Evolutionary conservation across 2,888 invertebrate species (phyloP).

Genomic region (Mythimna ferrago): DNA sequence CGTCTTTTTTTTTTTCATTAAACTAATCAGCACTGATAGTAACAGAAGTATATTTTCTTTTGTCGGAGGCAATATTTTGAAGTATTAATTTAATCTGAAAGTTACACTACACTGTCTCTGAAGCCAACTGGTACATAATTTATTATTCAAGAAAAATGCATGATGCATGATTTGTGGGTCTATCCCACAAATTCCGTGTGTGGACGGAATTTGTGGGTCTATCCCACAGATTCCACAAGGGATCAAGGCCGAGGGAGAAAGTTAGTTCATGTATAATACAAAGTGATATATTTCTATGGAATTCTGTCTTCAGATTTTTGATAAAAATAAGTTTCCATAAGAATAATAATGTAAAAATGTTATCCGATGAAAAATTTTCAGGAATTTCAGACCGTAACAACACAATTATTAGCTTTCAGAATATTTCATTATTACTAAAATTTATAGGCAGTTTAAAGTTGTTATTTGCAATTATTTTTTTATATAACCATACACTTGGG

Average conservation of each 20-base stretch:
- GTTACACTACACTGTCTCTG: neutral
- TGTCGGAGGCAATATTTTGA: too few species aligned
- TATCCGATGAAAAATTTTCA: slow-evolving; percentile 4
- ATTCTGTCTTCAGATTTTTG: neutral
- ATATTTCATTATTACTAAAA: slow-evolving; percentile 67
- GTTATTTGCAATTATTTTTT: slow-evolving; percentile 11
- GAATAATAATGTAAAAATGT: neutral
- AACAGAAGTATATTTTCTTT: too few species aligned
- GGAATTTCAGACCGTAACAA: slow-evolving; percentile 26
- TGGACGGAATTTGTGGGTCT: too few species aligned
- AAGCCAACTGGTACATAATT: neutral
- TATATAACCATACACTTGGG: slow-evolving; percentile 3
- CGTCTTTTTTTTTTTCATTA: too few species aligned
- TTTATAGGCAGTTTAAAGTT: slow-evolving; percentile 60
- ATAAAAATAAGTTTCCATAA: neutral
- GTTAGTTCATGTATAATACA: neutral
- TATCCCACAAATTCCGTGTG: too few species aligned
- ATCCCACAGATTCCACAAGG: too few species aligned
- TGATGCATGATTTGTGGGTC: too few species aligned
- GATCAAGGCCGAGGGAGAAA: neutral
- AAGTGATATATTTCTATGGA: neutral
- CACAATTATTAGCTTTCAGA: slow-evolving; percentile 58
- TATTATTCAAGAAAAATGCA: neutral
- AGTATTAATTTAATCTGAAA: too few species aligned
- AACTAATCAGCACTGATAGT: too few species aligned